Evolutionary conservation across 2,113 vertebrate genomes (phyloP).

Genomic region (Tor tambroides): DNA sequence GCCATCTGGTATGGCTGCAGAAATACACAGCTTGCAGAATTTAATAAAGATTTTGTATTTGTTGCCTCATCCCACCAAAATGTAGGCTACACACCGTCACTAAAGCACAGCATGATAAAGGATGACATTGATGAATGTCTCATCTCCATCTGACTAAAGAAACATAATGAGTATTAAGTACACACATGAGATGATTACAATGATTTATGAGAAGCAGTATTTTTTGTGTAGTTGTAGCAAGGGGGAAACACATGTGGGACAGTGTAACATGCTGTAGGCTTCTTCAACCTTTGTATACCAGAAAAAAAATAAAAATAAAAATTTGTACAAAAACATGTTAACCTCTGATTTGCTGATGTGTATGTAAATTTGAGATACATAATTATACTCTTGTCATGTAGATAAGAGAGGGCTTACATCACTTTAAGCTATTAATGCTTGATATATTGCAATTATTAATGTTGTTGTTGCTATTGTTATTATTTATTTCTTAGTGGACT

Average conservation of each 20-base stretch:
- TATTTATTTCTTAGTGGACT: background rate
- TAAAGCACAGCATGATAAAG: conserved; percentile 35
- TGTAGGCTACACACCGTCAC: conserved; percentile 38
- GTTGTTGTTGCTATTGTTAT: background rate
- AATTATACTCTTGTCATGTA: background rate
- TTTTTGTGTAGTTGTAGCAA: background rate
- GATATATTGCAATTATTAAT: background rate
- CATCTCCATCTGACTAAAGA: conserved; percentile 47
- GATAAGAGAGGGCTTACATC: background rate
- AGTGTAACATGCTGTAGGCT: background rate
- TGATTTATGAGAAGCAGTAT: conserved; percentile 45
- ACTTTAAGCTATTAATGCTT: background rate
- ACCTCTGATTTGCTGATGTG: background rate
- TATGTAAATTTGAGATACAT: background rate
- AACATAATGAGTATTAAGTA: conserved; percentile 57
- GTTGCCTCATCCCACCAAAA: background rate
- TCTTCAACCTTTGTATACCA: background rate
- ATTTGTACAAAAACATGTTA: background rate
- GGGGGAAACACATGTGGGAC: background rate
- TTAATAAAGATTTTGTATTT: conserved; percentile 32
- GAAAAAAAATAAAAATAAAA: no score
- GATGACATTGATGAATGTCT: conserved; percentile 54
- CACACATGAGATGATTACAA: conserved; percentile 41
- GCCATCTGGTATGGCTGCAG: conserved; percentile 30
- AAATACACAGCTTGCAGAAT: conserved; percentile 1